Evolutionary conservation across 2,113 vertebrate species (phyloP).

Genomic region (Henicopernis longicauda): DNA sequence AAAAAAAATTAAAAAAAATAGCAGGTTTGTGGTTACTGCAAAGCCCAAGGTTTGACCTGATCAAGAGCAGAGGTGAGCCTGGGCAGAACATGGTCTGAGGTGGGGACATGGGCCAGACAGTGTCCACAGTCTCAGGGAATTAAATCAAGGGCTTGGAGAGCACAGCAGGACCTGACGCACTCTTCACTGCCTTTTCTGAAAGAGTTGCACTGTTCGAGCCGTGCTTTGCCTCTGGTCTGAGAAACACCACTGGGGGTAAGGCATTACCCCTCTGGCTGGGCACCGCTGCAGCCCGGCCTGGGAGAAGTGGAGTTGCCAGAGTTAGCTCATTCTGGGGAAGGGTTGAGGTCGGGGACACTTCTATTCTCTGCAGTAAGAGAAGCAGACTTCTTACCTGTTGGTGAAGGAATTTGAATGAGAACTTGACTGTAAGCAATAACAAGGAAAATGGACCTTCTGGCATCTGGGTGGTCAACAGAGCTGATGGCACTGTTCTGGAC

Average conservation of each 20-base stretch:
- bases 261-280: not conserved
- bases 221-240: not conserved
- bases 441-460: not conserved
- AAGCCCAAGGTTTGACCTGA: not conserved
- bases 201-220: not conserved
- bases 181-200: fast-evolving
- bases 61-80: fast-evolving
- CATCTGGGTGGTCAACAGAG: not conserved
- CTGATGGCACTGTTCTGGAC: not conserved
- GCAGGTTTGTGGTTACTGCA: not conserved
- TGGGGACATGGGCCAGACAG: fast-evolving
- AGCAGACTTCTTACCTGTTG: not conserved
- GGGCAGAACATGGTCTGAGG: not conserved
- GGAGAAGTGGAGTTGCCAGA: not conserved
- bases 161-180: fast-evolving
- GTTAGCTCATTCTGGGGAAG: not conserved
- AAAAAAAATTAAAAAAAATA: too few relatives aligned
- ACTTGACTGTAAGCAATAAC: not conserved
- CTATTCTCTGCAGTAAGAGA: not conserved
- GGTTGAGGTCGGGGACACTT: not conserved
- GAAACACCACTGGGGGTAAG: fast-evolving
- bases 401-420: not conserved
- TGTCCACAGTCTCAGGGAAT: fast-evolving
- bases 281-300: not conserved
- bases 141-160: fast-evolving